Percentiles rank a stretch among this genome's conserved stretches.
Conservation (phyloP, 2,888 invertebrate species). For the Hydropsyche betteni region DNA sequence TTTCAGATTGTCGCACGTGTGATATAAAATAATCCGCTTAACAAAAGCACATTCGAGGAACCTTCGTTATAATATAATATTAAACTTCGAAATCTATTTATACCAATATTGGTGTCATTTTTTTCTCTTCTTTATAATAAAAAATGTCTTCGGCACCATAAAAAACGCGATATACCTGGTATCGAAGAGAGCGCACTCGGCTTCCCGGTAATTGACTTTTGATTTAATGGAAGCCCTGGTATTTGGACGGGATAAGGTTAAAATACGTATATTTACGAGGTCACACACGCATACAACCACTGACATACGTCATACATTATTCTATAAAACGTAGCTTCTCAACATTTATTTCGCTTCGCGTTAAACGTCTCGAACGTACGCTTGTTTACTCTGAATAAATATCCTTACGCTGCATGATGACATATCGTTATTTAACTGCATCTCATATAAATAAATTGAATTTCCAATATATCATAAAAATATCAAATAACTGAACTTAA, state of each 20-base stretch:
- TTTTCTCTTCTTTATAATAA: background rate
- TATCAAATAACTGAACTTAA: no score
- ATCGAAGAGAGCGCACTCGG: constrained; percentile 20
- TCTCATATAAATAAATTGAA: background rate
- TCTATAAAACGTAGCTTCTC: no score
- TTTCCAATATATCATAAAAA: no score
- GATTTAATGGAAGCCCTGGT: constrained; percentile 39
- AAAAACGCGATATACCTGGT: constrained; percentile 4
- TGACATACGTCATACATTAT: background rate
- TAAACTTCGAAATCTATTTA: no score
- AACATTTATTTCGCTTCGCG: background rate
- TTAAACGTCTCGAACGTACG: background rate
- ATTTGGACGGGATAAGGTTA: constrained; percentile 21
- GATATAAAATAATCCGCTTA: no score
- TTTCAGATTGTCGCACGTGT: no score
- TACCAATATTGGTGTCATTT: no score
- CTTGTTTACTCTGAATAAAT: background rate
- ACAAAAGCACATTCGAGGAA: no score
- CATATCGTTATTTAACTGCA: background rate
- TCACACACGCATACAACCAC: constrained; percentile 12
- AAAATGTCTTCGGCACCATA: constrained; percentile 17
- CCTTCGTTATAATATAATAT: no score
- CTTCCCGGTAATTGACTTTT: constrained; percentile 45
- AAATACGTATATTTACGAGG: constrained; percentile 22
- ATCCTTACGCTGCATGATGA: background rate